Conservation (phyloP, 2,888 invertebrate species). For the Pterobdella sp. region DNA sequence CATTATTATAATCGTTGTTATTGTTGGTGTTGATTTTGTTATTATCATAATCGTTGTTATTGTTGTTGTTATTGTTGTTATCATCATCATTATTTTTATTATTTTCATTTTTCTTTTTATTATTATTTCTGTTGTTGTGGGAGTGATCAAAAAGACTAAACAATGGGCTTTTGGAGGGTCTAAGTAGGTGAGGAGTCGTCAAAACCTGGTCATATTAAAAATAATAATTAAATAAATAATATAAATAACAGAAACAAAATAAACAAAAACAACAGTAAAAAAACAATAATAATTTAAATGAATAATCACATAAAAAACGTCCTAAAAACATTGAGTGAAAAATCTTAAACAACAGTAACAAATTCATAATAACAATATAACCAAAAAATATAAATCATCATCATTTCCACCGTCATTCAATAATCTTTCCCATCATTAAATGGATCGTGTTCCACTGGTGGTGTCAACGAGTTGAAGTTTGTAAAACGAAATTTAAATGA, state of each 20-base stretch:
- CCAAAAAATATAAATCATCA: too few species aligned
- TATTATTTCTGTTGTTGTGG: not conserved
- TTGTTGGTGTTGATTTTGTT: not conserved
- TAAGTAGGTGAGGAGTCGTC: conserved; percentile 1
- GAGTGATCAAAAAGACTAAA: not conserved
- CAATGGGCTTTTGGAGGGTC: conserved; percentile 6
- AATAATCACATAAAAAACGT: too few species aligned
- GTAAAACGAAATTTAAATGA: too few species aligned
- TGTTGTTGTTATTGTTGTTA: conserved; percentile 4
- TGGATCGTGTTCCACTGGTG: too few species aligned
- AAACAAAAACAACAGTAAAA: not conserved
- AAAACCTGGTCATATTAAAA: not conserved
- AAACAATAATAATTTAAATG: not conserved
- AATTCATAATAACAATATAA: too few species aligned
- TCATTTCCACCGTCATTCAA: not conserved
- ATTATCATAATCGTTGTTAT: not conserved
- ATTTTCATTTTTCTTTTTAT: not conserved
- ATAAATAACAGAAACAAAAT: not conserved
- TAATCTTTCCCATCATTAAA: too few species aligned
- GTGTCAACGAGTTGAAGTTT: too few species aligned
- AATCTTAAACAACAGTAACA: too few species aligned
- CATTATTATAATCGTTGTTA: not conserved
- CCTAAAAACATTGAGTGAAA: too few species aligned
- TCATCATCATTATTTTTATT: not conserved
- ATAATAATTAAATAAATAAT: not conserved